These are phyloP conservation scores for Hormaphis cornu DNA, from an alignment of 1,140 invertebrate species.

Conservation along the genomic window DNA sequence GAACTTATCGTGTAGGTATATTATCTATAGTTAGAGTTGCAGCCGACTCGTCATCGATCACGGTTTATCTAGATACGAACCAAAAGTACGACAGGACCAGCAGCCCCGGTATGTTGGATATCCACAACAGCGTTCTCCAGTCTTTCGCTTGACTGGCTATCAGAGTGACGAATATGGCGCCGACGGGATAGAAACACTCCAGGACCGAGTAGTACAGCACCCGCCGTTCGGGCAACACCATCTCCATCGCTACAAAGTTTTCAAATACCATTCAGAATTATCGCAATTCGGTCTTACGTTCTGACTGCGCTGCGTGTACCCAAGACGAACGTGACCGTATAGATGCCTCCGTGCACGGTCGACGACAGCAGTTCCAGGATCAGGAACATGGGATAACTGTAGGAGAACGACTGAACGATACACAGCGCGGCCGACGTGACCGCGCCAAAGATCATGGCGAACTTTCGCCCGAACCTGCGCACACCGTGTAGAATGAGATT, in stretches of 20 bases:
- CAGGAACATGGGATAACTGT: slow-evolving; percentile 49
- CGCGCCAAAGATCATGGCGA: slow-evolving; percentile 47
- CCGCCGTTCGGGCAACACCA: slow-evolving; percentile 60
- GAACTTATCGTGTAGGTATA: too few relatives aligned
- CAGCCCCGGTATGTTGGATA: slow-evolving; percentile 44
- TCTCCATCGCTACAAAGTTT: slow-evolving; percentile 55
- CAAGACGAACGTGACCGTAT: slow-evolving; percentile 53
- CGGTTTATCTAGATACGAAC: too few relatives aligned
- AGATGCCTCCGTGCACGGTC: slow-evolving; percentile 50
- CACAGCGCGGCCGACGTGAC: slow-evolving; percentile 49
- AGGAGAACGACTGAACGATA: slow-evolving; percentile 47
- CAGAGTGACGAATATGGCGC: slow-evolving; percentile 54
- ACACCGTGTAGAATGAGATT: too few relatives aligned
- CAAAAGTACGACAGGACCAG: slow-evolving; percentile 9
- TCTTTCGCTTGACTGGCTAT: slow-evolving; percentile 47
- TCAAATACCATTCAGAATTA: too few relatives aligned
- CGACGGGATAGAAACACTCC: slow-evolving; percentile 58
- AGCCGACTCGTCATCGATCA: too few relatives aligned
- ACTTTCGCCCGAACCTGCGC: slow-evolving; percentile 53
- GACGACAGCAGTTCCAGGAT: slow-evolving; percentile 51
- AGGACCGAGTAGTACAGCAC: slow-evolving; percentile 62
- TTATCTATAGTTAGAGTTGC: too few relatives aligned
- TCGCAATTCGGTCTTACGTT: too few relatives aligned
- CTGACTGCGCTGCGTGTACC: too few relatives aligned
- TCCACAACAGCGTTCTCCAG: slow-evolving; percentile 10